Conservation (phyloP, 2,113 vertebrate genomes). For the Chamaetylas fuelleborni region DNA sequence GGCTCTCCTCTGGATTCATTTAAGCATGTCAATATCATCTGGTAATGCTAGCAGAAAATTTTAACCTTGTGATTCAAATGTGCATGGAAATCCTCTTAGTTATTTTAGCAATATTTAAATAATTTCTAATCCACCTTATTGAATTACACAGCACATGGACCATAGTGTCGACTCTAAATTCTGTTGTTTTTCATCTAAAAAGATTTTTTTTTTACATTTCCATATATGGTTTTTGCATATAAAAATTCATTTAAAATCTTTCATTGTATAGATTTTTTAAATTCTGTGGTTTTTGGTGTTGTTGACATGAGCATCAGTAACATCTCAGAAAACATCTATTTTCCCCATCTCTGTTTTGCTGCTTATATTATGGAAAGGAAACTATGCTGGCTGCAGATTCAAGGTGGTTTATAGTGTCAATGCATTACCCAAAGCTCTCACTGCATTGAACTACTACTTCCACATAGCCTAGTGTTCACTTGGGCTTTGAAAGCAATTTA, state of each 20-base stretch:
- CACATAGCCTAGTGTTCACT: not conserved
- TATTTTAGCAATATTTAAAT: not conserved
- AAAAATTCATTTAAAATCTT: not conserved
- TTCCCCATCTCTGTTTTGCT: not conserved
- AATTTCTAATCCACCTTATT: not conserved
- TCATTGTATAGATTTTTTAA: not conserved
- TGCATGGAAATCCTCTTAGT: not conserved
- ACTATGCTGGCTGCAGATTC: not conserved
- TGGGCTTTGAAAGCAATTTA: not conserved
- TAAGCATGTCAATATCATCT: not conserved
- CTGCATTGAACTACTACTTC: not conserved
- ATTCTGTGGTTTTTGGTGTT: not conserved
- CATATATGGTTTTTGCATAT: not conserved
- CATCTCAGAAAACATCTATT: not conserved
- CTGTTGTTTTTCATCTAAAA: not conserved
- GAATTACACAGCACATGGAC: not conserved
- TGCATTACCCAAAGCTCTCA: not conserved
- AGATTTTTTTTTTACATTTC: not conserved
- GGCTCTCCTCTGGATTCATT: not conserved
- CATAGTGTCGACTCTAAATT: accelerated
- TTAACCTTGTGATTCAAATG: not conserved
- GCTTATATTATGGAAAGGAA: not conserved
- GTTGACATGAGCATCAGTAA: not conserved
- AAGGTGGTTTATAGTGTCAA: not conserved
- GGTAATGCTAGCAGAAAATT: not conserved